These are phyloP conservation scores for Chondrilla cf. caribensis DNA, from an alignment of 37 sponge, comb jelly and placozoan species.

Conservation along the genomic window DNA sequence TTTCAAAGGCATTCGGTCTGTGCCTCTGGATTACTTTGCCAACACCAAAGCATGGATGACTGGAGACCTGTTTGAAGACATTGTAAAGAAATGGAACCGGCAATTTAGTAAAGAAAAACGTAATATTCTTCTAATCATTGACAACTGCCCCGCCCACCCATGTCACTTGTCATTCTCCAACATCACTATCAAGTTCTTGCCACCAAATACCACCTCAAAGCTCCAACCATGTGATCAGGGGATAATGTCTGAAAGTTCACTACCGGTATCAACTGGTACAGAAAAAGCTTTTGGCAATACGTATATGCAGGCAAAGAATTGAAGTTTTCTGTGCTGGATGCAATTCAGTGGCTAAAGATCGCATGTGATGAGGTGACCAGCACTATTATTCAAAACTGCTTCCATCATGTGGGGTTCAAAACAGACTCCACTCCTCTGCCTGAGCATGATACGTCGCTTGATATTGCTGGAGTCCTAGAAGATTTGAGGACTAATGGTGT, in stretches of 20 bases:
- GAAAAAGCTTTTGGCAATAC: background rate
- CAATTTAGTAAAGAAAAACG: background rate
- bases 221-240: constrained; percentile 33
- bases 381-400: constrained; percentile 14
- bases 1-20: background rate
- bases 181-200: constrained; percentile 9
- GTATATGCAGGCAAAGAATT: background rate
- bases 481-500: constrained; percentile 9
- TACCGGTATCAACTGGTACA: constrained; percentile 10
- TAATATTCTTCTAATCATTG: constrained; percentile 12
- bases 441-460: background rate
- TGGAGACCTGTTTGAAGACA: background rate
- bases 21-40: constrained; percentile 18
- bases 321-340: constrained; percentile 9
- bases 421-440: background rate
- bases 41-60: constrained; percentile 34
- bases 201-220: constrained; percentile 28
- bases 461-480: background rate
- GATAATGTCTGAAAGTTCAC: constrained; percentile 20
- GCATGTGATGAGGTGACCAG: constrained; percentile 19
- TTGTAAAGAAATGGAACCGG: background rate
- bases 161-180: background rate
- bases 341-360: constrained; percentile 31
- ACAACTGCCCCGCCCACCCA: constrained; percentile 34
- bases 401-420: background rate